Evolutionary conservation across 1,140 invertebrate species (phyloP).

Genomic region (Drosophila parabipectinata): DNA sequence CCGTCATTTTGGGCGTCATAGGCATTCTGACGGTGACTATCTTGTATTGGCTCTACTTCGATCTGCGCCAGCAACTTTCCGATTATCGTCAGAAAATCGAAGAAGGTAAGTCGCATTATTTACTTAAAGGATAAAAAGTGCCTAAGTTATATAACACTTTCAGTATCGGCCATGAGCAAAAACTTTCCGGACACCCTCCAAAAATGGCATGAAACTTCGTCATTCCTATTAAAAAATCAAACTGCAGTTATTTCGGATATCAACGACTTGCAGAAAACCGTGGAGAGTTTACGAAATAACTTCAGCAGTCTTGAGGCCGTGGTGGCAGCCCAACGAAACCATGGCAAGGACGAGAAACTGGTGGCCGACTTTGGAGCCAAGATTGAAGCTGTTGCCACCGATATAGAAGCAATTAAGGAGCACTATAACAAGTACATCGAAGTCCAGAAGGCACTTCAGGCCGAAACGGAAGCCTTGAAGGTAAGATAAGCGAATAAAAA

Average conservation of each 20-base stretch:
- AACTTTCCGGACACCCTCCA: constrained; percentile 87
- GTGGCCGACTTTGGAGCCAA: constrained; percentile 82
- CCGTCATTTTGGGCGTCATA: constrained; percentile 64
- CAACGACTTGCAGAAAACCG: constrained; percentile 56
- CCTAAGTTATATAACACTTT: constrained; percentile 32
- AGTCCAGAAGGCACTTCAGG: constrained; percentile 57
- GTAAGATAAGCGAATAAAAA: constrained; percentile 9
- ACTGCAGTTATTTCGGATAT: constrained; percentile 74
- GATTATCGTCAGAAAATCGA: constrained; percentile 81
- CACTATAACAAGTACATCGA: constrained; percentile 67
- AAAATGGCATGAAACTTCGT: constrained; percentile 87
- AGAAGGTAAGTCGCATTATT: constrained; percentile 59
- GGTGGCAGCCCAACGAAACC: constrained; percentile 63
- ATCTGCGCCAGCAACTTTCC: constrained; percentile 74
- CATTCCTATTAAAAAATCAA: constrained; percentile 86
- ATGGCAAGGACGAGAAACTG: constrained; percentile 74
- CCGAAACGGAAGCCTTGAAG: constrained; percentile 62
- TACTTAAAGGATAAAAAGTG: not conserved
- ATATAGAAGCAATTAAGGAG: constrained; percentile 77
- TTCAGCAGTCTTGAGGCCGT: constrained; percentile 56
- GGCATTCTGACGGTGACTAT: constrained; percentile 65
- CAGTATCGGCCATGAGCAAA: constrained; percentile 87
- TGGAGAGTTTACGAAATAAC: constrained; percentile 63
- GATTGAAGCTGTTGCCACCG: constrained; percentile 70
- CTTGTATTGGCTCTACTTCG: constrained; percentile 81